Evolutionary conservation across 2,888 invertebrate genomes (phyloP), one percentile per base, ranked within the genome.

Genomic region (Acronicta psi): DNA sequence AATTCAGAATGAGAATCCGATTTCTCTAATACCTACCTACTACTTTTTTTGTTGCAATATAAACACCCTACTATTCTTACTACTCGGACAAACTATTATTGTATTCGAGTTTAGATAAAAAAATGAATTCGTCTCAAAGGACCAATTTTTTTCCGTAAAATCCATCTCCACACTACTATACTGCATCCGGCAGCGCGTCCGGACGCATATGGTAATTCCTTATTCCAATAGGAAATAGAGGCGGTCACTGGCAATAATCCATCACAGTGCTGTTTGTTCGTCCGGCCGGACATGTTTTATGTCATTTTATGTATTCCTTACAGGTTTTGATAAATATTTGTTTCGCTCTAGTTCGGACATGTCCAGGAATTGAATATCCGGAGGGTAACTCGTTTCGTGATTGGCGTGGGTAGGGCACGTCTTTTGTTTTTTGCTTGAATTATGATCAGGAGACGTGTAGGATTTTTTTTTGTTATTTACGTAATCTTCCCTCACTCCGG

Each of bases 281-380:
- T 85, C 84, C 81, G 80, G 79, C 75, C 82, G 82, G 86, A 80
- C 89, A 85, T 90, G 90, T 91, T 92, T 89, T 91, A 89, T 91
- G 92, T 90, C 91, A 89, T 89, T 91, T 93, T 93, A 88, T 84
- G 93, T 93, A 94, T 94, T 94, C 94, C 93, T 93, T 88, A 88
- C 93, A 93, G 91, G 93, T 90, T 90, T 91, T 93, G 93, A 94
- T 93, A 93, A 92, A 94, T 94, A 93, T 93, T 93, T 93, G 94
- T 93, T 93, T 85, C 83, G 85, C 79, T 84, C 82, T 73, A 88
- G 83, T 92, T 92, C 82, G 88, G 93, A 92, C 91, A 91, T 87
- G 89, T 88, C 83, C 85, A 87, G 85, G 90, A 91, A 94, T 93
- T 93, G 93, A 93, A 93, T 92, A 89, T 93, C 93, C 93, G 93